phyloP scores from a whole-genome alignment of 2,888 invertebrate species.

The Aphodius granarius region DNA sequence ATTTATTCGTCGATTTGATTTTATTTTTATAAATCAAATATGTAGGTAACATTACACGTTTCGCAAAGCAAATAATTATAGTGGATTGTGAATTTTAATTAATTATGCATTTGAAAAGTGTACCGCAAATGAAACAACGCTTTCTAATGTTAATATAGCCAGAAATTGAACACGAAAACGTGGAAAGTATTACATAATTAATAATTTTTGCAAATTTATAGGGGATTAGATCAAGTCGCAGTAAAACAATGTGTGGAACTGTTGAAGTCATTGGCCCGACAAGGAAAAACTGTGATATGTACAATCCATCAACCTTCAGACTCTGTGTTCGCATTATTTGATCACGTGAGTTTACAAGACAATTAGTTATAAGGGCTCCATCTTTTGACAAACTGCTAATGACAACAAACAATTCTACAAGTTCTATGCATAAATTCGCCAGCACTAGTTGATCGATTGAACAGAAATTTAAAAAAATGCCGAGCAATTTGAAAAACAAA shows the following conservation, averaged over 20 bases:
- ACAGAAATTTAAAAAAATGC: no score
- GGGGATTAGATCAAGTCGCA: conserved; percentile 74
- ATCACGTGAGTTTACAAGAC: conserved; percentile 61
- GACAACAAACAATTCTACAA: no score
- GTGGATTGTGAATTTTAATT: neutral
- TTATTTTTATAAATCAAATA: neutral
- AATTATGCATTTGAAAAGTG: neutral
- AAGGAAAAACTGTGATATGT: conserved; percentile 76
- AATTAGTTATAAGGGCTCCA: no score
- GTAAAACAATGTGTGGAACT: conserved; percentile 72
- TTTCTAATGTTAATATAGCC: neutral
- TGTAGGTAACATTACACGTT: neutral
- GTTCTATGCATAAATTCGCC: no score
- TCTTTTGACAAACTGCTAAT: no score
- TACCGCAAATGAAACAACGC: neutral
- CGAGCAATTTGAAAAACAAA: no score
- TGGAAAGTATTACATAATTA: neutral
- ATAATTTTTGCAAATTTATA: conserved; percentile 42
- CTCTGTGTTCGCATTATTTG: conserved; percentile 74
- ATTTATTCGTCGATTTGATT: neutral
- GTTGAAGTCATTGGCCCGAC: conserved; percentile 67
- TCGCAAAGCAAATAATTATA: neutral
- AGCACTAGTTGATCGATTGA: no score
- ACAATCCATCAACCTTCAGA: conserved; percentile 83
- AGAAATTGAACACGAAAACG: neutral